Evolutionary conservation across 2,888 invertebrate species (phyloP), one percentile per base, ranked within the genome.

Genomic region (Mythimna impura): DNA sequence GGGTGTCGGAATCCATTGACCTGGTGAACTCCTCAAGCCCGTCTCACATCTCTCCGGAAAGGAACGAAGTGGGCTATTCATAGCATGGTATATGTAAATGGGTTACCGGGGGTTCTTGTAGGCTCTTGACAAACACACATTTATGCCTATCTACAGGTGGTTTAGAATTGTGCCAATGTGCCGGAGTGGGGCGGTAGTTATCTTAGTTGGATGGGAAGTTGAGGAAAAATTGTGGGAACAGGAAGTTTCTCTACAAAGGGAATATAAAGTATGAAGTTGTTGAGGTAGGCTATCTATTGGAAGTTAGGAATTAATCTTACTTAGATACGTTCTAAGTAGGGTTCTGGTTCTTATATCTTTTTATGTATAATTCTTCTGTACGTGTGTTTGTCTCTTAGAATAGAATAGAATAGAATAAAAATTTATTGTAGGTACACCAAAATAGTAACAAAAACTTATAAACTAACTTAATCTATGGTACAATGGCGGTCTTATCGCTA

Each of bases 101-200:
- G 82, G 80, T 81, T 81, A 82, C 79, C 63, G 79, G 72, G 78
- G 79, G 65, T 61, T 60, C 71, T 77, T 55, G 79, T 82, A 54
- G 73, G 65, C 70, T 62, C 61, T 67, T 65, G 58, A 71, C 73
- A 57, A 64, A 73, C 73, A 66, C 64, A 67, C 58, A 71, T 65
- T 34, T 61, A 20, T 71, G 71, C 25, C 43, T 66, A n/a, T 64
- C 63, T 61, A 80, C 79, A 80, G 79, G 79, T 80, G 79, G 82
- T 80, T 81, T 2, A 25, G 8, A 58, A 68, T 34, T 58, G 71
- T 67, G 79, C 78, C 71, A 54, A 54, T 66, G 62, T 57, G 14
- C n/a, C 12, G 14, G 17, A 64, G 20, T 60, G 20, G 36, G 36
- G 30, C 36, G 7, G 12, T 36, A 30, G 60, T 66, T 74, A 58